Evolutionary conservation across 64 coral and sea anemone genomes (phyloP).

Genomic region (Trachythela sp.): DNA sequence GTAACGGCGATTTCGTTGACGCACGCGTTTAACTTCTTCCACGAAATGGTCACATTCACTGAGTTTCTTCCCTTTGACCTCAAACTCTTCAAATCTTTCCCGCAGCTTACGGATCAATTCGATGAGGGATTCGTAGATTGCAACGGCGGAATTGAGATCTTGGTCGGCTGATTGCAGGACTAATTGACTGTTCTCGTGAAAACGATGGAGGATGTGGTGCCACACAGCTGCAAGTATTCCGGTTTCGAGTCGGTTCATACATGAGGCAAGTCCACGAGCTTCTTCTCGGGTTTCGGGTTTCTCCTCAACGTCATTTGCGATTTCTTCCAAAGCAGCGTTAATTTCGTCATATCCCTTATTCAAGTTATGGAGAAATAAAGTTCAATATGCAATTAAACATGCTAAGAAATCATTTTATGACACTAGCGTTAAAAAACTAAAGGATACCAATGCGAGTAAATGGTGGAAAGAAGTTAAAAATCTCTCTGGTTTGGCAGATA

Average conservation of each 20-base stretch:
- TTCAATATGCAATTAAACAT: too few relatives aligned
- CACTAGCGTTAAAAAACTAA: too few relatives aligned
- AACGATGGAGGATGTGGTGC: not conserved
- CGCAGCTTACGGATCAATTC: not conserved
- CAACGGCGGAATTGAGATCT: not conserved
- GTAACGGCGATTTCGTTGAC: not conserved
- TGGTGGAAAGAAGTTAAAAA: too few relatives aligned
- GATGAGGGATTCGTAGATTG: not conserved
- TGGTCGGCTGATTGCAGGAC: not conserved
- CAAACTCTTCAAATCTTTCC: not conserved
- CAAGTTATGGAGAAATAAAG: too few relatives aligned
- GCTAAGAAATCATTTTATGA: too few relatives aligned
- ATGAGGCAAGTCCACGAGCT: not conserved
- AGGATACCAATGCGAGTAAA: too few relatives aligned
- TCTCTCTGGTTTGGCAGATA: too few relatives aligned
- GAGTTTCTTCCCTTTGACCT: not conserved
- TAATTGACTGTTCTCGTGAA: not conserved
- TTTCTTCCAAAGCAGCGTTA: not conserved
- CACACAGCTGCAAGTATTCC: not conserved
- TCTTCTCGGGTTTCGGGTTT: not conserved
- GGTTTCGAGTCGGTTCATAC: not conserved
- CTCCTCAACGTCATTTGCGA: not conserved
- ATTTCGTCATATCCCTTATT: not conserved
- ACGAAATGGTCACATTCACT: not conserved
- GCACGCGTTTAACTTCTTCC: not conserved